Conservation (phyloP, 2,113 vertebrate genomes). For the Montifringilla adamsi region DNA sequence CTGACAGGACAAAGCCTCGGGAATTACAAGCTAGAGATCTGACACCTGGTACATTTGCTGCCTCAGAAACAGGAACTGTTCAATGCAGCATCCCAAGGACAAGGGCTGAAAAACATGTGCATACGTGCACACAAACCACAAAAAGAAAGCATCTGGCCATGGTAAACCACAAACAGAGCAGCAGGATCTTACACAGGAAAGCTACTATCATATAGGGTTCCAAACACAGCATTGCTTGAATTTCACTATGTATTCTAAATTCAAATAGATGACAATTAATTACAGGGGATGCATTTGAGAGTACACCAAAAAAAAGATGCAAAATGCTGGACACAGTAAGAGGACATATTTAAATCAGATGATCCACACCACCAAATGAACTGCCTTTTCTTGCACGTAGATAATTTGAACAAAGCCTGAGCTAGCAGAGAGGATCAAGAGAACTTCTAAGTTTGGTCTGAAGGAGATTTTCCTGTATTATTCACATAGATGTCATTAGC, state of each 20-base stretch:
- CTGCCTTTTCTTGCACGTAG: not conserved
- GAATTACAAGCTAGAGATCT: not conserved
- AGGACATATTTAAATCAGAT: not conserved
- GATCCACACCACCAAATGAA: not conserved
- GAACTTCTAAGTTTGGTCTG: not conserved
- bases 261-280: not conserved
- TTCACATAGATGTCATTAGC: not conserved
- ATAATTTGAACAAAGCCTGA: not conserved
- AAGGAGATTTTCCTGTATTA: not conserved
- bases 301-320: not conserved
- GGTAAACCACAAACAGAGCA: not conserved
- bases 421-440: not conserved
- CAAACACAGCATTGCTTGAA: not conserved
- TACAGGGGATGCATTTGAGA: not conserved
- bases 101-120: not conserved
- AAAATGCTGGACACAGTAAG: not conserved
- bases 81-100: not conserved
- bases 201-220: not conserved
- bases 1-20: fast-evolving
- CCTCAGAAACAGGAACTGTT: not conserved
- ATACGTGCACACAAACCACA: not conserved
- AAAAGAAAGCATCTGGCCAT: not conserved
- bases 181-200: not conserved
- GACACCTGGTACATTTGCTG: not conserved
- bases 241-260: not conserved